Percentiles rank a stretch among this genome's conserved stretches.
These are phyloP conservation scores for Hippopotamus amphibius DNA, from an alignment of 2,113 vertebrate genomes.

Conservation along the genomic window DNA sequence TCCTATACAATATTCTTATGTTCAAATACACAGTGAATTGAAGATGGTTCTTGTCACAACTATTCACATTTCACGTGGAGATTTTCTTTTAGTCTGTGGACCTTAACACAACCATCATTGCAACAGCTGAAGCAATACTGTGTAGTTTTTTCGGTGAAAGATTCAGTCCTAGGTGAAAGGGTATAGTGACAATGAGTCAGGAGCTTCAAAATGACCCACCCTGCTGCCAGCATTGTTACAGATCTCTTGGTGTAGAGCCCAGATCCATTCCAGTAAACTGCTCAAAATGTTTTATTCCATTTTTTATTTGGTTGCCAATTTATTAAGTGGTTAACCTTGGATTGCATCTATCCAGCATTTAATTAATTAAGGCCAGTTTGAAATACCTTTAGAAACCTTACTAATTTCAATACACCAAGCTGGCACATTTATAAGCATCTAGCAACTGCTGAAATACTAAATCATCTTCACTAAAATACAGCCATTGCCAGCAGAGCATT, in stretches of 20 bases:
- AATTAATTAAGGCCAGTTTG: slow-evolving; percentile 77
- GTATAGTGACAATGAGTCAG: slow-evolving; percentile 76
- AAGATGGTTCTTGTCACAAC: slow-evolving; percentile 19
- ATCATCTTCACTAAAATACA: slow-evolving; percentile 67
- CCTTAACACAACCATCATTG: background rate
- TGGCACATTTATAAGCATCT: slow-evolving; percentile 73
- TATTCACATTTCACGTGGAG: slow-evolving; percentile 1
- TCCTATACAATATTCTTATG: slow-evolving; percentile 58
- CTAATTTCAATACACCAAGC: slow-evolving; percentile 74
- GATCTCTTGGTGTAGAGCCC: slow-evolving; percentile 78
- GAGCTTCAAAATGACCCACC: slow-evolving; percentile 68
- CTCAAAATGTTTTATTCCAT: slow-evolving; percentile 75
- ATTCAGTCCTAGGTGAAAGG: slow-evolving; percentile 67
- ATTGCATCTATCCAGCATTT: slow-evolving; percentile 75
- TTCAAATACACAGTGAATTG: slow-evolving; percentile 55
- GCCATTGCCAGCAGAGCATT: slow-evolving; percentile 69
- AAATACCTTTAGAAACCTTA: slow-evolving; percentile 75
- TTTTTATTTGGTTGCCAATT: slow-evolving; percentile 78
- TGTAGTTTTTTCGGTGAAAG: background rate
- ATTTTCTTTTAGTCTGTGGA: slow-evolving; percentile 48
- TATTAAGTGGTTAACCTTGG: slow-evolving; percentile 82
- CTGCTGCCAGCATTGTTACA: slow-evolving; percentile 67
- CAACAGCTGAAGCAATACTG: slow-evolving; percentile 41
- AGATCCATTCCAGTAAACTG: slow-evolving; percentile 77
- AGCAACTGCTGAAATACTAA: slow-evolving; percentile 73